phyloP scores from a whole-genome alignment of 2,888 invertebrate species.

The Phymatocera aterrima region DNA sequence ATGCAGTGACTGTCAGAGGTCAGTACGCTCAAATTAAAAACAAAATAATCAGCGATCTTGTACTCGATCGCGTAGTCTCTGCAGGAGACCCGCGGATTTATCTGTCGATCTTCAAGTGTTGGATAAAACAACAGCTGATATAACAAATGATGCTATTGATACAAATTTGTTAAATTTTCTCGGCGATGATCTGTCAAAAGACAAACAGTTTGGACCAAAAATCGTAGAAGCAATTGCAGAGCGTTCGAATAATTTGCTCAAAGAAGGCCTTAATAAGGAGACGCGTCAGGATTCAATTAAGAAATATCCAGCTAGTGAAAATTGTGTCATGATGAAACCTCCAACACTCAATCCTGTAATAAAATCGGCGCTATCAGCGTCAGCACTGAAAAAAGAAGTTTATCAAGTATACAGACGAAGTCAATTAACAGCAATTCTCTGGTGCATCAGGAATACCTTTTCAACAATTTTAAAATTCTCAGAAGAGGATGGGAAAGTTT shows the following conservation, averaged over 20 bases:
- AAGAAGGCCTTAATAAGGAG: constrained; percentile 20
- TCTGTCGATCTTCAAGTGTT: too few relatives aligned
- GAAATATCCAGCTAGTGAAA: constrained; percentile 37
- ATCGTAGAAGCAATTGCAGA: background rate
- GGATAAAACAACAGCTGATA: too few relatives aligned
- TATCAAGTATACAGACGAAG: background rate
- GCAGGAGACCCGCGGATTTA: too few relatives aligned
- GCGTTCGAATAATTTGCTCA: constrained; percentile 31
- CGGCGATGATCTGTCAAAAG: too few relatives aligned
- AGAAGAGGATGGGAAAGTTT: background rate
- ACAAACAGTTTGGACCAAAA: too few relatives aligned
- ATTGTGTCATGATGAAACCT: constrained; percentile 31
- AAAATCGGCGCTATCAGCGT: constrained; percentile 27
- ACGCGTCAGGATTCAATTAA: constrained; percentile 2
- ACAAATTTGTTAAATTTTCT: too few relatives aligned
- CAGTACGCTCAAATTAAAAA: too few relatives aligned
- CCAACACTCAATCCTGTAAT: constrained; percentile 34
- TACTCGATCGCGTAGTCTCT: too few relatives aligned
- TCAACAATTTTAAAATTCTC: constrained; percentile 2
- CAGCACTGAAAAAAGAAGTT: constrained; percentile 32
- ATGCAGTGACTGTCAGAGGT: too few relatives aligned
- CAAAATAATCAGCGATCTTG: too few relatives aligned
- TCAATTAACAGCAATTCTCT: constrained; percentile 19
- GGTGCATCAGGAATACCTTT: constrained; percentile 17
- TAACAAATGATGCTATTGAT: too few relatives aligned